phyloP scores from a whole-genome alignment of 2,888 invertebrate genomes.

The Leucoptera coffeella region DNA sequence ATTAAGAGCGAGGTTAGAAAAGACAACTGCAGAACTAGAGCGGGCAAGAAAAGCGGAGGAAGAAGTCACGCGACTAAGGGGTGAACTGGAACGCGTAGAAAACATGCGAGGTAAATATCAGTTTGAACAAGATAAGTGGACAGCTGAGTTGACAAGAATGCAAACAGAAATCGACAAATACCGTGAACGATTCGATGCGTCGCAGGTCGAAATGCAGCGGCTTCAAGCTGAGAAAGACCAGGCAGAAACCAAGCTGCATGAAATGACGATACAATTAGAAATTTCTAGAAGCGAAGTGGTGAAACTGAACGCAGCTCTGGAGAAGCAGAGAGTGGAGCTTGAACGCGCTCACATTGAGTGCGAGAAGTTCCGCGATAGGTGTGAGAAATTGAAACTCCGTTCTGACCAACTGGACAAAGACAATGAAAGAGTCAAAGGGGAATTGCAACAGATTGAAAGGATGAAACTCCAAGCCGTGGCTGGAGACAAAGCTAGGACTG shows the following conservation, averaged over 20 bases:
- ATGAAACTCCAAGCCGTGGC: conserved; percentile 63
- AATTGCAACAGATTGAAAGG: conserved; percentile 65
- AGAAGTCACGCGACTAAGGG: conserved; percentile 58
- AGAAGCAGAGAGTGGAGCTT: conserved; percentile 73
- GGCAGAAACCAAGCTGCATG: conserved; percentile 66
- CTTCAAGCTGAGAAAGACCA: conserved; percentile 58
- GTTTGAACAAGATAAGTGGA: conserved; percentile 52
- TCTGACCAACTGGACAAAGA: conserved; percentile 63
- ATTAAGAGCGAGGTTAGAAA: conserved; percentile 72
- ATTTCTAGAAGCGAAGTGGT: conserved; percentile 71
- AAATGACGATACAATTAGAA: conserved; percentile 75
- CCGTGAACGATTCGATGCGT: conserved; percentile 68
- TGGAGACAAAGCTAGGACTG: conserved; percentile 59
- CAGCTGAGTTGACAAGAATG: conserved; percentile 66
- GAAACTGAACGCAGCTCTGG: conserved; percentile 68
- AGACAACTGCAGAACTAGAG: conserved; percentile 73
- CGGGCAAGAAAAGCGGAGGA: conserved; percentile 66
- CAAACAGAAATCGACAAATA: conserved; percentile 68
- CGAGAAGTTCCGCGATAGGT: conserved; percentile 80
- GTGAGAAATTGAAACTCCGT: conserved; percentile 74
- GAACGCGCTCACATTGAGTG: conserved; percentile 84
- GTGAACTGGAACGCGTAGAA: conserved; percentile 69
- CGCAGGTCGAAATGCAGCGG: conserved; percentile 69
- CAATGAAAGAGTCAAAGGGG: conserved; percentile 41
- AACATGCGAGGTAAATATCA: conserved; percentile 60